phyloP scores from a whole-genome alignment of 2,113 vertebrate genomes.

The Pelecanoides urinatrix region DNA sequence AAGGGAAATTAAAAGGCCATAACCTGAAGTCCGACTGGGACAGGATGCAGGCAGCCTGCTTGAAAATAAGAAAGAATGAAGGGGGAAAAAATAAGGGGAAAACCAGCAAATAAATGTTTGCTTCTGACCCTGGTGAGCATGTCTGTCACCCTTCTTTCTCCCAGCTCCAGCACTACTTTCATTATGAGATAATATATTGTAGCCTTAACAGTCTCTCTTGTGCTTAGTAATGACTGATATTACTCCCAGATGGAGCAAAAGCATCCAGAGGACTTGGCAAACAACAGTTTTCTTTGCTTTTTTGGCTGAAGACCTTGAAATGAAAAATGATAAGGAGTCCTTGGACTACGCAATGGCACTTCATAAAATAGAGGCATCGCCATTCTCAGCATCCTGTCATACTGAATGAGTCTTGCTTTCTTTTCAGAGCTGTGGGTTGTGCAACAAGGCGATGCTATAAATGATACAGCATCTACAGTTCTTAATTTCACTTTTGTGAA shows the following conservation, averaged over 20 bases:
- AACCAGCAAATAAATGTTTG: neutral
- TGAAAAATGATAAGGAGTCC: neutral
- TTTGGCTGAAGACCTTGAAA: slow-evolving; percentile 38
- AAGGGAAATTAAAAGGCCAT: neutral
- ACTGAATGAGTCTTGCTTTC: neutral
- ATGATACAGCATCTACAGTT: neutral
- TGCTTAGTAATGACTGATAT: neutral
- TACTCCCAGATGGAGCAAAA: neutral
- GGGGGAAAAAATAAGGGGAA: neutral
- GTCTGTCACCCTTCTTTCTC: neutral
- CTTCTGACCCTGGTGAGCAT: neutral
- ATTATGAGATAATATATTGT: neutral
- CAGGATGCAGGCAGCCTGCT: neutral
- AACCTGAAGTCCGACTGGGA: neutral
- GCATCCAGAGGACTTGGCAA: neutral
- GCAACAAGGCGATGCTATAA: neutral
- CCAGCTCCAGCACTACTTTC: neutral
- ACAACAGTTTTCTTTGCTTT: neutral
- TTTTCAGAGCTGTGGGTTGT: neutral
- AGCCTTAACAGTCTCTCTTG: neutral
- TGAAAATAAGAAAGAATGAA: neutral
- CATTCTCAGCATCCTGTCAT: neutral
- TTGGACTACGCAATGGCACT: neutral
- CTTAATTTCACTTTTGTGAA: neutral
- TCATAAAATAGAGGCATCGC: neutral